Evolutionary conservation across 1,140 invertebrate genomes (phyloP).

Genomic region (Drosophila azteca): DNA sequence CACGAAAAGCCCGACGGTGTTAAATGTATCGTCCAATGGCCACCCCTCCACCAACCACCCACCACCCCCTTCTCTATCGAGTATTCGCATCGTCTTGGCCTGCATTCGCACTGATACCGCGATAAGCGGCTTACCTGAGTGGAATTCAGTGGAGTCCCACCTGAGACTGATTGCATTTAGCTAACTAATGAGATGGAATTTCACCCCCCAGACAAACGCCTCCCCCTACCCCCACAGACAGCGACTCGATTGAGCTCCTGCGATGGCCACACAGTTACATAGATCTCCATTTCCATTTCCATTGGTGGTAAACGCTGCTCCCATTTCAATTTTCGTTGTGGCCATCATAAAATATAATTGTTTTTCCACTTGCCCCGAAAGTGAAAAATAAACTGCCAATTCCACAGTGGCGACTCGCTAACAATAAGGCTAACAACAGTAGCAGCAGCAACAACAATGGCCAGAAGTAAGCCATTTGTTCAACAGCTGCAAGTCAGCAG

Average conservation of each 20-base stretch:
- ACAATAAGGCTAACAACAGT: slow-evolving; percentile 67
- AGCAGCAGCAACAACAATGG: slow-evolving; percentile 41
- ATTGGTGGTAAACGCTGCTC: slow-evolving; percentile 25
- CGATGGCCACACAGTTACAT: too few species aligned
- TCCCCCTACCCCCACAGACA: slow-evolving; percentile 6
- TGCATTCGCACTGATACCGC: slow-evolving; percentile 47
- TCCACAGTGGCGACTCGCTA: slow-evolving; percentile 71
- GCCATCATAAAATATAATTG: slow-evolving; percentile 78
- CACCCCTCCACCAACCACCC: too few species aligned
- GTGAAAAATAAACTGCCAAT: slow-evolving; percentile 81
- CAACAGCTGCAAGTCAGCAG: slow-evolving; percentile 79
- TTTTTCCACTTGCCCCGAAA: slow-evolving; percentile 59
- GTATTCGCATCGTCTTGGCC: not conserved
- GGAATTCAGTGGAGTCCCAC: slow-evolving; percentile 22
- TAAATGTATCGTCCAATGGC: not conserved
- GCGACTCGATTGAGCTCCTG: too few species aligned
- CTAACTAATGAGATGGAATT: slow-evolving; percentile 43
- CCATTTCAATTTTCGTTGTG: slow-evolving; percentile 65
- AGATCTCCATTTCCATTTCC: slow-evolving; percentile 30
- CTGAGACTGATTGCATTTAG: slow-evolving; percentile 42
- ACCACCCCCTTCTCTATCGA: too few species aligned
- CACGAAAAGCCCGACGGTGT: too few species aligned
- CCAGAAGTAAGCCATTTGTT: slow-evolving; percentile 78
- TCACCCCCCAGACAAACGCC: not conserved
- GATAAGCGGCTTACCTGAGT: slow-evolving; percentile 52